Conservation (phyloP, 2,888 invertebrate species). For the Meiosimyza decipiens region DNA sequence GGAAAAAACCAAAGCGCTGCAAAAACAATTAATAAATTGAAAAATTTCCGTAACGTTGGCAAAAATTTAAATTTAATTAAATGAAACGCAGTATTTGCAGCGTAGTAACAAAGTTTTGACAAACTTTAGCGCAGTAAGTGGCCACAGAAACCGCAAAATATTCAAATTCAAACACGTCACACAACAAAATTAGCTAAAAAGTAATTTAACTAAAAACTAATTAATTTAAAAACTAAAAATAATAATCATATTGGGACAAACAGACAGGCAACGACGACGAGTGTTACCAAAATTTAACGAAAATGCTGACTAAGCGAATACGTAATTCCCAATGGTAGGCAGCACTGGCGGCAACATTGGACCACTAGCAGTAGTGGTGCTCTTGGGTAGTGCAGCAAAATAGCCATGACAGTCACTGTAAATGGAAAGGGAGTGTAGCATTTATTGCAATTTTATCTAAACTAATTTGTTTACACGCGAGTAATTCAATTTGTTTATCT, state of each 20-base stretch:
- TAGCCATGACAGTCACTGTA: not conserved
- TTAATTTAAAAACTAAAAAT: conserved; percentile 31
- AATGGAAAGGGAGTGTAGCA: not conserved
- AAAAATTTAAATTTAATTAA: conserved; percentile 29
- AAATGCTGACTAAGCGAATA: conserved; percentile 49
- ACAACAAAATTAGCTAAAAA: conserved; percentile 6
- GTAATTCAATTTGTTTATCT: conserved; percentile 34
- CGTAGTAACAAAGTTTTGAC: conserved; percentile 8
- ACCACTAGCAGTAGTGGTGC: not conserved
- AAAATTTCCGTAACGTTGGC: not conserved
- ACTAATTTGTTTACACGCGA: conserved; percentile 29
- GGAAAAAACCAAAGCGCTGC: too few species aligned
- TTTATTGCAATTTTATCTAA: conserved; percentile 24
- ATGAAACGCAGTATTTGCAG: conserved; percentile 1
- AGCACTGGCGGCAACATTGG: not conserved
- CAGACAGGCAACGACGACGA: not conserved
- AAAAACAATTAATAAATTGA: too few species aligned
- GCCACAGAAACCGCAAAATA: conserved; percentile 1
- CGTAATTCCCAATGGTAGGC: conserved; percentile 40
- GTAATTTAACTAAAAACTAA: conserved; percentile 28
- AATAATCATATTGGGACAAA: conserved; percentile 4
- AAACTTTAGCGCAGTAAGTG: conserved; percentile 5
- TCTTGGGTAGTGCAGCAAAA: too few species aligned
- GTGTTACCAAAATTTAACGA: conserved; percentile 25
- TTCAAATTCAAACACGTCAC: not conserved